phyloP scores from a whole-genome alignment of 2,888 invertebrate species.

The Dione juno region DNA sequence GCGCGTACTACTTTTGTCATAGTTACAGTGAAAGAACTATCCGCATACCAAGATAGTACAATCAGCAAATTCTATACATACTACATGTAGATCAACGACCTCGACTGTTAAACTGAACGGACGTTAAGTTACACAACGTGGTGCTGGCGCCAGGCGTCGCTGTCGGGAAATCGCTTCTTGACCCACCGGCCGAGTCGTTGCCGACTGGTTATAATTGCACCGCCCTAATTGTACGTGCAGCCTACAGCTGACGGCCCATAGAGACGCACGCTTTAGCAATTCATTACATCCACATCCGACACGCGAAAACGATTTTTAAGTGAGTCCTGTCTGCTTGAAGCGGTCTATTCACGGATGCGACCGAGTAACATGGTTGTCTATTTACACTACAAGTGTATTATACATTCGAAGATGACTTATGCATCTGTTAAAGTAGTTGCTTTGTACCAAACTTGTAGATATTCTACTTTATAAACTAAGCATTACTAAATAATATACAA shows the following conservation, averaged over 20 bases:
- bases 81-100: conserved; percentile 74
- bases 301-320: conserved; percentile 75
- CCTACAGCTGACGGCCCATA: conserved; percentile 57
- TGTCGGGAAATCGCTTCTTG: conserved; percentile 76
- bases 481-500: too few relatives aligned
- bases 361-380: conserved; percentile 64
- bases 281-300: conserved; percentile 68
- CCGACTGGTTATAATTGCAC: conserved; percentile 74
- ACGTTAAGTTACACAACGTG: conserved; percentile 76
- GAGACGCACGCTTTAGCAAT: conserved; percentile 69
- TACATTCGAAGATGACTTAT: conserved; percentile 2
- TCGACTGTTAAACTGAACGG: conserved; percentile 69
- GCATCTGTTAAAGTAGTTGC: not conserved
- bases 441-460: not conserved
- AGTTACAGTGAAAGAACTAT: conserved; percentile 24
- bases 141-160: conserved; percentile 74
- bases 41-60: conserved; percentile 38
- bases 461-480: too few relatives aligned
- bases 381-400: conserved; percentile 13
- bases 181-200: conserved; percentile 76
- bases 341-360: conserved; percentile 55
- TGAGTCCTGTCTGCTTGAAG: conserved; percentile 64
- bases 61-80: conserved; percentile 41
- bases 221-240: conserved; percentile 73
- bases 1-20: not conserved